A percentile compares a stretch with the other conserved stretches of the same genome.
Evolutionary conservation across 1,140 invertebrate genomes (phyloP).

Genomic region (Oryctes rhinoceros): DNA sequence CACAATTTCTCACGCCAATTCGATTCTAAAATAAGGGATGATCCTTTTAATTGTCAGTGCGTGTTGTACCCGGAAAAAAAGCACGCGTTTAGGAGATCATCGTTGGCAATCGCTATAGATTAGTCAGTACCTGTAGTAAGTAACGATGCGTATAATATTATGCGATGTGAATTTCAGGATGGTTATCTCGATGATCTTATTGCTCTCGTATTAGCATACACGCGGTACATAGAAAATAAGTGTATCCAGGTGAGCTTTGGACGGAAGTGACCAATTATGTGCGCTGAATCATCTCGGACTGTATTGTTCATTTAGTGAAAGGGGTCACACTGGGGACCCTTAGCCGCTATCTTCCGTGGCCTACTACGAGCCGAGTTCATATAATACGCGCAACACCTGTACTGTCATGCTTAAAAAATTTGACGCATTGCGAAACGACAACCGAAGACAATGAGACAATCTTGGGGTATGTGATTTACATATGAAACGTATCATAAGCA

Average conservation of each 20-base stretch:
- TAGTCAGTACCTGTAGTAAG: slow-evolving; percentile 23
- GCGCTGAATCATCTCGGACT: slow-evolving; percentile 24
- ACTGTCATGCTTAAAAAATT: not conserved
- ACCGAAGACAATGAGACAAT: not conserved
- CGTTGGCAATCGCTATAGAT: not conserved
- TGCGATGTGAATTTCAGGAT: slow-evolving; percentile 19
- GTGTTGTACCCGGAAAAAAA: not conserved
- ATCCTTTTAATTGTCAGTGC: not conserved
- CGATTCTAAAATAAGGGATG: not conserved
- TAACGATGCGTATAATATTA: slow-evolving; percentile 15
- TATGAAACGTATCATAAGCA: not conserved
- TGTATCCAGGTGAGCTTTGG: not conserved
- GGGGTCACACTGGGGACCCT: not conserved
- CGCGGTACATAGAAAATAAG: not conserved
- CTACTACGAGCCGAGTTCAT: too few relatives aligned
- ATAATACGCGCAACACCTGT: not conserved
- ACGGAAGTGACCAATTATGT: slow-evolving; percentile 26
- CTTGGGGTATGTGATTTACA: not conserved
- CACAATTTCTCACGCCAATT: slow-evolving; percentile 14
- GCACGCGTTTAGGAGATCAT: not conserved
- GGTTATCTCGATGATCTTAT: slow-evolving; percentile 10
- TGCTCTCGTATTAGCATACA: not conserved
- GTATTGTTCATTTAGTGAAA: slow-evolving; percentile 9
- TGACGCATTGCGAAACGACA: not conserved
- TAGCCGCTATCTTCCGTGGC: too few relatives aligned